These are phyloP conservation scores for Anoplius nigerrimus DNA, from an alignment of 2,888 invertebrate genomes.

Conservation along the genomic window DNA sequence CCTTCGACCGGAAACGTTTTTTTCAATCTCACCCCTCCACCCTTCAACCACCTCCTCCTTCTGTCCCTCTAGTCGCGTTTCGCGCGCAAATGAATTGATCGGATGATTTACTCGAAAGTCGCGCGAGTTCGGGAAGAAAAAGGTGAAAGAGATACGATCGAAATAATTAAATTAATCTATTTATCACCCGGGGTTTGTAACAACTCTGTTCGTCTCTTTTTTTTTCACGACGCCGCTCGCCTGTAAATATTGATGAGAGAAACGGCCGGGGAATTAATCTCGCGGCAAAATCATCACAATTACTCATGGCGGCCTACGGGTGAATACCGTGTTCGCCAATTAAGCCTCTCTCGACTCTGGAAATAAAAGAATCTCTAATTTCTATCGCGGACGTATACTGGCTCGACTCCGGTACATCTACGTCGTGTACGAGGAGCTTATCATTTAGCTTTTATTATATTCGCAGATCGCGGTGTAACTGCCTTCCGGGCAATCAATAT, in stretches of 20 bases:
- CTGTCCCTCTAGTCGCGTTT: too few relatives aligned
- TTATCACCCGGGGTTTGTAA: neutral
- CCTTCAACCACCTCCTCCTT: too few relatives aligned
- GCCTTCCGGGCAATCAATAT: conserved; percentile 38
- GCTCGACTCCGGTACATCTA: conserved; percentile 2
- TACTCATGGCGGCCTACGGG: neutral
- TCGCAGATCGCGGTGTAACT: conserved; percentile 10
- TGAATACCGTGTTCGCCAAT: conserved; percentile 15
- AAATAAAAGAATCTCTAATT: conserved; percentile 4
- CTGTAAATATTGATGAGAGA: neutral
- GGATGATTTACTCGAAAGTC: too few relatives aligned
- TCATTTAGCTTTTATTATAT: conserved; percentile 19
- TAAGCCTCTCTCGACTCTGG: conserved; percentile 12
- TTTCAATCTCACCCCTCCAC: too few relatives aligned
- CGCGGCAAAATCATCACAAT: conserved; percentile 7
- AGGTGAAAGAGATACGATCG: too few relatives aligned
- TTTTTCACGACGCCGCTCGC: neutral
- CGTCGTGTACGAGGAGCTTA: neutral
- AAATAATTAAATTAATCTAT: conserved; percentile 2
- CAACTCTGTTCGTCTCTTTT: too few relatives aligned
- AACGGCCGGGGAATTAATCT: conserved; percentile 17
- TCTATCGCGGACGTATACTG: conserved; percentile 17
- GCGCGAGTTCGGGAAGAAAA: too few relatives aligned
- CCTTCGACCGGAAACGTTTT: too few relatives aligned
- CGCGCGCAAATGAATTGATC: too few relatives aligned